Evolutionary conservation across 2,888 invertebrate species (phyloP).

Genomic region (Drosophila kuntzei): DNA sequence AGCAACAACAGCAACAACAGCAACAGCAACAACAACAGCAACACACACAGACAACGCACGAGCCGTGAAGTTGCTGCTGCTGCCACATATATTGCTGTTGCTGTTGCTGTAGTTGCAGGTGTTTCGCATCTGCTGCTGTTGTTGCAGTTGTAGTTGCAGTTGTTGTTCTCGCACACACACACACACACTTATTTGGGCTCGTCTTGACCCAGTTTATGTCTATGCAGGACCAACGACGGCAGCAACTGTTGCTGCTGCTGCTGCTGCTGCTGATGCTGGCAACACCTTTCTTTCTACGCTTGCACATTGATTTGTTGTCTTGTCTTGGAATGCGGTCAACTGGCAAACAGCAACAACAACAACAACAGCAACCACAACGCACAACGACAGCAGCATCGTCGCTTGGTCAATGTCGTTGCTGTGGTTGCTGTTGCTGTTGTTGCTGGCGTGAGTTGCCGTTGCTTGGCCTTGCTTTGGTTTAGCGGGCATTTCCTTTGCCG

Average conservation of each 20-base stretch:
- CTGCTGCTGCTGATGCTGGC: slow-evolving; percentile 38
- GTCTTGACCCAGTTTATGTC: slow-evolving; percentile 57
- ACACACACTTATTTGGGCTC: slow-evolving; percentile 45
- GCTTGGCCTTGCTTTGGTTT: slow-evolving; percentile 73
- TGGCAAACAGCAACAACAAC: slow-evolving; percentile 36
- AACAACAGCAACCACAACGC: slow-evolving; percentile 19
- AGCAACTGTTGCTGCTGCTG: slow-evolving; percentile 18
- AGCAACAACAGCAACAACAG: slow-evolving; percentile 22
- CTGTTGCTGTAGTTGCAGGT: slow-evolving; percentile 50
- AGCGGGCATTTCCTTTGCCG: slow-evolving; percentile 75
- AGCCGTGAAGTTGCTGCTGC: slow-evolving; percentile 44
- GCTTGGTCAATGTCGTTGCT: slow-evolving; percentile 70
- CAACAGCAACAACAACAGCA: slow-evolving; percentile 27
- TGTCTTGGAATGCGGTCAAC: slow-evolving; percentile 73
- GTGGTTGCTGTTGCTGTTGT: slow-evolving; percentile 17
- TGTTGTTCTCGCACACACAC: slow-evolving; percentile 31
- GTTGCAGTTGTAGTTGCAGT: slow-evolving; percentile 22
- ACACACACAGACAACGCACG: slow-evolving; percentile 42
- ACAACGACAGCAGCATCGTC: slow-evolving; percentile 33
- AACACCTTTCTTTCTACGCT: slow-evolving; percentile 68
- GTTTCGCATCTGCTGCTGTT: slow-evolving; percentile 48
- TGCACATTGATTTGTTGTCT: slow-evolving; percentile 73
- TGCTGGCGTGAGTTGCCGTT: slow-evolving; percentile 61
- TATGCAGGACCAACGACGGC: slow-evolving; percentile 52
- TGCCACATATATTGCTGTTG: slow-evolving; percentile 13